A percentile compares a stretch with the other conserved stretches of the same genome.
Conservation (phyloP, 2,113 vertebrate species). For the Muntiacus muntjak region DNA sequence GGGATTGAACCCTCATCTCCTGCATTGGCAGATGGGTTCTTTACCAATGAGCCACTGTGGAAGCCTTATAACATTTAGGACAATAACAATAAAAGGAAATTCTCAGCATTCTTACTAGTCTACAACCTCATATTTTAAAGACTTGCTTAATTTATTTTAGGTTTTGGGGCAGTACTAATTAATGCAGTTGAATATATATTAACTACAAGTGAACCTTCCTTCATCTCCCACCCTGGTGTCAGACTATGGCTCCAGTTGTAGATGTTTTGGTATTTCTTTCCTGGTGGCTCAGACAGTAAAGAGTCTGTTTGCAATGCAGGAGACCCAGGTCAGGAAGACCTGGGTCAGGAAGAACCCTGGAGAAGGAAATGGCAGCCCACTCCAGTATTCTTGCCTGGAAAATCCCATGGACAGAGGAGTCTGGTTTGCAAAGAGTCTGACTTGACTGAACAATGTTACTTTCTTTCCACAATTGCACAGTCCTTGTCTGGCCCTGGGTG, state of each 20-base stretch:
- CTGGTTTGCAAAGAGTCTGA: not conserved
- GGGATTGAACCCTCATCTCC: not conserved
- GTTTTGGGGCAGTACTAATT: conserved; percentile 45
- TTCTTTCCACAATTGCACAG: not conserved
- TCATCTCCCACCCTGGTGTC: not conserved
- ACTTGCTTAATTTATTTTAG: conserved; percentile 44
- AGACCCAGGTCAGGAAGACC: rapidly evolving
- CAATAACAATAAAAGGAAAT: not conserved
- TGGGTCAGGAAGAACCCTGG: not conserved
- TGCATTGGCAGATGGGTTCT: not conserved
- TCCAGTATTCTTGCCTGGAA: not conserved
- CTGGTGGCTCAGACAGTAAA: not conserved
- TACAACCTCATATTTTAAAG: not conserved
- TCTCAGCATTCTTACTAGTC: not conserved
- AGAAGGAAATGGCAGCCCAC: not conserved
- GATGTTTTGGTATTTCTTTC: not conserved
- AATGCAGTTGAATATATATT: conserved; percentile 32
- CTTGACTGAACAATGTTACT: not conserved
- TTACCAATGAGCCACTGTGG: not conserved
- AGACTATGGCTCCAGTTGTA: rapidly evolving
- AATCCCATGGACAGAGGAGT: not conserved
- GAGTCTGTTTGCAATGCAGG: not conserved
- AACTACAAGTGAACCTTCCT: conserved; percentile 29
- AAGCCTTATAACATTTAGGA: not conserved
- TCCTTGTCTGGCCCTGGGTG: rapidly evolving